Evolutionary conservation across 2,888 invertebrate species (phyloP).

Genomic region (Alsophila aescularia): DNA sequence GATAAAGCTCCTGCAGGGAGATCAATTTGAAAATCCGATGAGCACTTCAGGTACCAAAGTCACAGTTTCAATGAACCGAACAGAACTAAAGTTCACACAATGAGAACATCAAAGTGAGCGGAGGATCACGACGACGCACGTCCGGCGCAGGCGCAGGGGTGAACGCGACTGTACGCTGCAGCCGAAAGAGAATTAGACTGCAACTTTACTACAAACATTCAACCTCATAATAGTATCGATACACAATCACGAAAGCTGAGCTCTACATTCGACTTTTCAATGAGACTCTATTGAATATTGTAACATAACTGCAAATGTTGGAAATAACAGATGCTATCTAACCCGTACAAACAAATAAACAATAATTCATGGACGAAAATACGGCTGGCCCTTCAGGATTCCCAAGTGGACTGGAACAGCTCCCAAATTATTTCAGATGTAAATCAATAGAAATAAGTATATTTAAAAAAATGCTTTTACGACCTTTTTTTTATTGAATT

Average conservation of each 20-base stretch:
- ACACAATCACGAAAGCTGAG: conserved; percentile 13
- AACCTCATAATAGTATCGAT: conserved; percentile 30
- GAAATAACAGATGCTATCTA: conserved; percentile 9
- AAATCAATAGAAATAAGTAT: conserved; percentile 38
- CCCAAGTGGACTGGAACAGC: conserved; percentile 26
- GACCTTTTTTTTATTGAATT: too few relatives aligned
- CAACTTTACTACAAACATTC: conserved; percentile 45
- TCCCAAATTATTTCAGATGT: conserved; percentile 34
- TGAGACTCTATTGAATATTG: conserved; percentile 1
- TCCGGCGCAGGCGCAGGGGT: conserved; percentile 58
- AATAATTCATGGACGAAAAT: conserved; percentile 30
- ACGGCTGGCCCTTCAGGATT: conserved; percentile 31
- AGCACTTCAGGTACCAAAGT: conserved; percentile 47
- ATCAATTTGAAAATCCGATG: conserved; percentile 43
- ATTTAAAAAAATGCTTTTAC: too few relatives aligned
- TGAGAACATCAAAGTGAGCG: conserved; percentile 20
- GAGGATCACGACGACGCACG: conserved; percentile 47
- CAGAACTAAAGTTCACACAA: conserved; percentile 22
- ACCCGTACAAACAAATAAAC: conserved; percentile 14
- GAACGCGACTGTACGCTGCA: conserved; percentile 61
- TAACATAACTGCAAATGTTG: background rate
- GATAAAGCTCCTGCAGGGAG: conserved; percentile 30
- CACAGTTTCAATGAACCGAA: conserved; percentile 40
- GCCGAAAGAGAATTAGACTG: conserved; percentile 48
- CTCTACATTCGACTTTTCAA: background rate